A percentile compares a stretch with the other conserved stretches of the same genome.
phyloP scores from a whole-genome alignment of 2,113 vertebrate species.

The Oncorhynchus gorbuscha region DNA sequence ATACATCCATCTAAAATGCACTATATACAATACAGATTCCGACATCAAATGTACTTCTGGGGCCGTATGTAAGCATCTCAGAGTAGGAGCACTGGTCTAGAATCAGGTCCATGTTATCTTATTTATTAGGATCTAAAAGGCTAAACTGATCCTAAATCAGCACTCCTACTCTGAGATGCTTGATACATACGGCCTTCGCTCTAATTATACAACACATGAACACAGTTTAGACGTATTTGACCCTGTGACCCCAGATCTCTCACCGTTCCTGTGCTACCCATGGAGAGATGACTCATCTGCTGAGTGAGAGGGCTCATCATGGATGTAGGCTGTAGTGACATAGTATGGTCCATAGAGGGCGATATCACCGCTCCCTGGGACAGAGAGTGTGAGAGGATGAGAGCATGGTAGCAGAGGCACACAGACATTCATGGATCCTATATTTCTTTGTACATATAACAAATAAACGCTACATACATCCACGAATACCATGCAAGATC shows the following conservation, averaged over 20 bases:
- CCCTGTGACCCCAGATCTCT: slow-evolving; percentile 39
- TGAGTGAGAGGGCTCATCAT: slow-evolving; percentile 93
- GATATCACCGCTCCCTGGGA: slow-evolving; percentile 92
- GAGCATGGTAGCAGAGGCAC: slow-evolving; percentile 1
- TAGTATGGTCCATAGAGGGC: slow-evolving; percentile 95
- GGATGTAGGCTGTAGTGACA: slow-evolving; percentile 94
- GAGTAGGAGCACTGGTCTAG: neutral
- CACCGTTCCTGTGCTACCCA: slow-evolving; percentile 91
- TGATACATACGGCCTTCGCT: no score
- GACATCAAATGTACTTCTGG: neutral
- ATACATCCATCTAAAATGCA: neutral
- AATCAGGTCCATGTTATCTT: no score
- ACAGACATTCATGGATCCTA: neutral
- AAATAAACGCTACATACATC: neutral
- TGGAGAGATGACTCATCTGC: slow-evolving; percentile 96
- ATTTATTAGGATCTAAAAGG: no score
- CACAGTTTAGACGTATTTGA: no score
- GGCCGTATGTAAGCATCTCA: neutral
- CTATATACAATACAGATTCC: neutral
- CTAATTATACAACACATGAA: no score
- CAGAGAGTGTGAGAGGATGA: slow-evolving; percentile 23
- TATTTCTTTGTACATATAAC: neutral
- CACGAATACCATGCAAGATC: neutral
- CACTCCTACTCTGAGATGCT: no score
- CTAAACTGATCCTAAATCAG: no score